Conservation (phyloP, 2,888 invertebrate genomes). For the Kuschelorhynchus macadamiae region DNA sequence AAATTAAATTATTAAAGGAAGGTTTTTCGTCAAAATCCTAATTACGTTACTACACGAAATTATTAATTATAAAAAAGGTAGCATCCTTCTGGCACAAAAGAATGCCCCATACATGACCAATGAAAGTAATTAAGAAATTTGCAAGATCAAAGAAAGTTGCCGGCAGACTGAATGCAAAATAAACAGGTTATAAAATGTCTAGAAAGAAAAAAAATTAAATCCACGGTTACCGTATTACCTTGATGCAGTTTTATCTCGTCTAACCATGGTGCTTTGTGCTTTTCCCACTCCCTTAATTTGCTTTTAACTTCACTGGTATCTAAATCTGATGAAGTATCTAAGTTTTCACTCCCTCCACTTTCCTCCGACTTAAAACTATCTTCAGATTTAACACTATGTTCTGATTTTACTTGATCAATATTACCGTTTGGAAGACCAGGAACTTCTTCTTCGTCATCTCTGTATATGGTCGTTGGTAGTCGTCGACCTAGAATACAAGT, state of each 20-base stretch:
- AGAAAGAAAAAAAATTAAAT: too few relatives aligned
- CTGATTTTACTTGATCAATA: conserved; percentile 55
- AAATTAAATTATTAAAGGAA: too few relatives aligned
- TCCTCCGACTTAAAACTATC: conserved; percentile 43
- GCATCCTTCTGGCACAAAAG: too few relatives aligned
- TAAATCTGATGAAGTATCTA: conserved; percentile 51
- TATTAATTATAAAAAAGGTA: too few relatives aligned
- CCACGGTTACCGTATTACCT: too few relatives aligned
- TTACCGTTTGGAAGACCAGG: conserved; percentile 60
- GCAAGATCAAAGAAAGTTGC: too few relatives aligned
- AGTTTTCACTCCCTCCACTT: conserved; percentile 34
- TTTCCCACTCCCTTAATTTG: conserved; percentile 80
- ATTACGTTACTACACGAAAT: too few relatives aligned
- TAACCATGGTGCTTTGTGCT: conserved; percentile 85
- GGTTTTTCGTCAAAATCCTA: too few relatives aligned
- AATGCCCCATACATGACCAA: too few relatives aligned
- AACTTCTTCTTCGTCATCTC: conserved; percentile 57
- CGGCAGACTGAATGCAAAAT: too few relatives aligned
- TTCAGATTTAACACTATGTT: conserved; percentile 43
- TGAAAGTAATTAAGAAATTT: too few relatives aligned
- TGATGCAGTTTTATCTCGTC: conserved; percentile 86
- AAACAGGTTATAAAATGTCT: too few relatives aligned
- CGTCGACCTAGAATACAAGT: conserved; percentile 68
- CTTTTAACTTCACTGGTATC: conserved; percentile 72
- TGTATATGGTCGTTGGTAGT: conserved; percentile 73